Base-by-base conservation (phyloP, 2,888 invertebrate genomes). In the Ectobius pallidus region DNA sequence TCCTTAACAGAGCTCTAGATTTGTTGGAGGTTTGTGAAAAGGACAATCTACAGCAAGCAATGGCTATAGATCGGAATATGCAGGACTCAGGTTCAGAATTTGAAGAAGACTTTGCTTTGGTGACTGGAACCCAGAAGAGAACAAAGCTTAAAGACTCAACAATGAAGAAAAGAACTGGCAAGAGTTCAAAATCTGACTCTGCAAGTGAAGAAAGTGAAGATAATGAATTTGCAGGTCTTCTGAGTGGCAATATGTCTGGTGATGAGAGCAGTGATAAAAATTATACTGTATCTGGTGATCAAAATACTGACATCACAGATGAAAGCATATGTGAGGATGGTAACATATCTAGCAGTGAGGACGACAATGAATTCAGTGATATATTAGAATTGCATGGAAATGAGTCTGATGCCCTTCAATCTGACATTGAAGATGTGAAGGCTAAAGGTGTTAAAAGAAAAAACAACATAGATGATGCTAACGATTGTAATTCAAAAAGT, bases 1-100 rank as follows among this genome's bases (percentile, higher is more conserved):
- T n/a, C n/a, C 3, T 34, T 55, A 62, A 30, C 16, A n/a, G 30
- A 7, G 6, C 14, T 27, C 6, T 82, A 79, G 79, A 83, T 83
- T 78, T 84, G 69, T 78, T 93, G 78, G 92, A 93, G 83, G 87
- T 92, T 72, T 92, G 93, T 81, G 90, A 93, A 78, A 85, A 87
- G 73, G 86, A 90, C 70, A 89, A 88, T 74, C 85, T 90, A 78
- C 87, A 89, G 79, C 85, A 86, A 77, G 55, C 63, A 39, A 65
- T 49, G 4, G 86, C 88, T 61, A 86, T 87, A 1, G 89, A 91
- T 80, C 77, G 73, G 73, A 80, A 74, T 71, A 76, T 91, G 34
- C 84, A 87, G 46, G 86, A 88, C 80, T 86, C 86, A 3, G 87
- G 87, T 76, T 85, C 83, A 0, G 80, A 80, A 65, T 83, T 82